A percentile compares a stretch with the other conserved stretches of the same genome.
Conservation (phyloP, 1,140 invertebrate species). For the Drosophila sechellia region DNA sequence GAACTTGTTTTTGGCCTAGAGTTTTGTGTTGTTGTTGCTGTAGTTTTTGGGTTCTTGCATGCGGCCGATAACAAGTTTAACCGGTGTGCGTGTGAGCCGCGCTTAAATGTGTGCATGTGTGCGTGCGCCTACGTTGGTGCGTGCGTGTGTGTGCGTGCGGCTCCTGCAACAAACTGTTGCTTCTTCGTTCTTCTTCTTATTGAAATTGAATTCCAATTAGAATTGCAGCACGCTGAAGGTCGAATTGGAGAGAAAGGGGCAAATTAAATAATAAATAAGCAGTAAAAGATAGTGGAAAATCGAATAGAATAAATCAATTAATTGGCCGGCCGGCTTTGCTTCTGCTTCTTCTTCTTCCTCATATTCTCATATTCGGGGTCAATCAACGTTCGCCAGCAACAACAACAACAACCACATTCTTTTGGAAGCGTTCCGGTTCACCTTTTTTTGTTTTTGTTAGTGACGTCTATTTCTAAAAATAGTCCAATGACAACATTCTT, state of each 20-base stretch:
- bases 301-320: constrained; percentile 27
- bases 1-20: constrained; percentile 73
- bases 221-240: constrained; percentile 62
- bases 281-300: not conserved
- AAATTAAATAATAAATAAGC: not conserved
- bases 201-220: constrained; percentile 71
- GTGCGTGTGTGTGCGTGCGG: constrained; percentile 45
- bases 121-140: constrained; percentile 19
- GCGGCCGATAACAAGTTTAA: constrained; percentile 79
- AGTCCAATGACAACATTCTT: constrained; percentile 43
- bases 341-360: constrained; percentile 14
- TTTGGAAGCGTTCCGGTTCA: constrained; percentile 39
- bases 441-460: constrained; percentile 24
- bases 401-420: constrained; percentile 19
- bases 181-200: constrained; percentile 51
- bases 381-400: constrained; percentile 29
- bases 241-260: constrained; percentile 19
- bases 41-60: constrained; percentile 74
- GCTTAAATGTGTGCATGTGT: constrained; percentile 45
- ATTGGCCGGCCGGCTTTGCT: constrained; percentile 62
- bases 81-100: constrained; percentile 75
- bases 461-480: constrained; percentile 45
- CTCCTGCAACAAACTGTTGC: constrained; percentile 79
- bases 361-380: constrained; percentile 19
- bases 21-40: constrained; percentile 25